Evolutionary conservation across 1,140 invertebrate genomes (phyloP).

Genomic region (Arctopsyche grandis): DNA sequence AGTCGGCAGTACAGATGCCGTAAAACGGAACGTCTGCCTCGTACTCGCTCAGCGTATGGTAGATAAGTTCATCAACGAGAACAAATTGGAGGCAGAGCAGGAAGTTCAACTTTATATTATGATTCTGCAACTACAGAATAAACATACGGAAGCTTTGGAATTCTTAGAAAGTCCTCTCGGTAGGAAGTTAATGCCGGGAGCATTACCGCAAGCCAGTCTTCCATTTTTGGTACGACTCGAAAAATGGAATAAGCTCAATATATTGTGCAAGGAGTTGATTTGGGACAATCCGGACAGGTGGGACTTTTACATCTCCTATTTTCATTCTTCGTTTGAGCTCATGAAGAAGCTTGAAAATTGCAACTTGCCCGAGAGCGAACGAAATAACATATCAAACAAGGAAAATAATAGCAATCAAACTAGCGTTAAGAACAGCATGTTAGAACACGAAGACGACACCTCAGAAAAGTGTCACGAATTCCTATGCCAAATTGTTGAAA

Average conservation of each 20-base stretch:
- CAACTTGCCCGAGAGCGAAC: conserved; percentile 44
- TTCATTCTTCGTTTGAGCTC: conserved; percentile 73
- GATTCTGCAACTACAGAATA: conserved; percentile 86
- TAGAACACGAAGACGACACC: conserved; percentile 62
- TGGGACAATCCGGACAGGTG: conserved; percentile 79
- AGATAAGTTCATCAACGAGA: conserved; percentile 87
- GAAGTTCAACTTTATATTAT: conserved; percentile 92
- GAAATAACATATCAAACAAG: conserved; percentile 49
- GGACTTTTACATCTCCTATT: conserved; percentile 79
- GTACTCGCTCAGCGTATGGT: conserved; percentile 88
- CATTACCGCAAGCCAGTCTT: conserved; percentile 74
- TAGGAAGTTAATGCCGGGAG: conserved; percentile 69
- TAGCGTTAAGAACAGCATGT: conserved; percentile 48
- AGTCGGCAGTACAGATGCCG: conserved; percentile 62
- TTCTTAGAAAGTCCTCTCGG: conserved; percentile 82
- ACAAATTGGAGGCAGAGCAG: conserved; percentile 92
- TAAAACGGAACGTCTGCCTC: conserved; percentile 74
- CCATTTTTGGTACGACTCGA: conserved; percentile 78
- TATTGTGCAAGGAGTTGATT: conserved; percentile 75
- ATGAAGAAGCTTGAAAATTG: conserved; percentile 56
- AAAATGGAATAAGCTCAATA: conserved; percentile 77
- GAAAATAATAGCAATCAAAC: neutral
- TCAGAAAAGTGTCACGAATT: conserved; percentile 75
- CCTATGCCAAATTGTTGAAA: conserved; percentile 66
- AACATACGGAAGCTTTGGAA: conserved; percentile 83